Conservation (phyloP, 2,888 invertebrate genomes). For the Melikaiella ostensackeni region DNA sequence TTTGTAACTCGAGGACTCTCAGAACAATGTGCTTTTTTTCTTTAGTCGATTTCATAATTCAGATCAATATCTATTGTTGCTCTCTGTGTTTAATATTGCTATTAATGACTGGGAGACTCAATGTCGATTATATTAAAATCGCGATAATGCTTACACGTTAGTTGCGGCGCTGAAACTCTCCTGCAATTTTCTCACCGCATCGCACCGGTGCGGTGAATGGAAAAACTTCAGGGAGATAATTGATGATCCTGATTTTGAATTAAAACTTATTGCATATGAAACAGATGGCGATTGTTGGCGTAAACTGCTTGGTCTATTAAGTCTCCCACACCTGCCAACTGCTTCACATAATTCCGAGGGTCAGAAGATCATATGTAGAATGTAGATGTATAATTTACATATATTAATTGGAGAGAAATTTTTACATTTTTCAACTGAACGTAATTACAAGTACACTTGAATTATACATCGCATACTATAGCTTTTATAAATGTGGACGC, state of each 20-base stretch:
- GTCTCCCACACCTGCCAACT: not conserved
- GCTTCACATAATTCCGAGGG: not conserved
- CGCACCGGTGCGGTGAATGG: conserved; percentile 81
- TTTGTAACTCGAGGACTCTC: not conserved
- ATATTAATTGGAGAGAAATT: no score
- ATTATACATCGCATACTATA: no score
- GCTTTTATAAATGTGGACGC: no score
- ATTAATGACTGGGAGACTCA: conserved; percentile 45
- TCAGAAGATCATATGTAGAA: no score
- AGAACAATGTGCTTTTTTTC: not conserved
- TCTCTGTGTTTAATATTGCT: not conserved
- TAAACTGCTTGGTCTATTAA: not conserved
- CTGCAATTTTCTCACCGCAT: conserved; percentile 71
- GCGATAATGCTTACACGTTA: conserved; percentile 83
- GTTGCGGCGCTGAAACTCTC: conserved; percentile 84
- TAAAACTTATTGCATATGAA: not conserved
- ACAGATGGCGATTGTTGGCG: not conserved
- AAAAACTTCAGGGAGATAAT: conserved; percentile 89
- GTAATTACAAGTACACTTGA: no score
- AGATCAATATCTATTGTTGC: not conserved
- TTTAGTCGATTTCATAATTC: not conserved
- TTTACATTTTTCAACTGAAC: no score
- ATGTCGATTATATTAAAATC: conserved; percentile 88
- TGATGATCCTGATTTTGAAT: conserved; percentile 27
- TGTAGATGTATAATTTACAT: no score